Evolutionary conservation across 2,888 invertebrate genomes (phyloP).

Genomic region (Diarsia mendica): DNA sequence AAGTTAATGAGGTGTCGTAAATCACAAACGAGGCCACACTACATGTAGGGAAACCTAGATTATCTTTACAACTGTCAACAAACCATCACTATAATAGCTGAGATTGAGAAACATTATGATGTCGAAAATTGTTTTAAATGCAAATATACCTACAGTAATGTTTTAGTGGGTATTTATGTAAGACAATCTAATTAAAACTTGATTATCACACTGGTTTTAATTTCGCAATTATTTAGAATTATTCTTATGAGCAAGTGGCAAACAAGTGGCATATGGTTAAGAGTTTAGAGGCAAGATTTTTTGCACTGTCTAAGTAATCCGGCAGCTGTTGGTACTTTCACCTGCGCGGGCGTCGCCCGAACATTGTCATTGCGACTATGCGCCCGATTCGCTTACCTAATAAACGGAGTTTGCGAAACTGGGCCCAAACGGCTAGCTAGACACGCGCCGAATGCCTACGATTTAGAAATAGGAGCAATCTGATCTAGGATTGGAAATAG

Average conservation of each 20-base stretch:
- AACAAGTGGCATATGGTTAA: constrained; percentile 41
- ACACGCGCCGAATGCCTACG: constrained; percentile 74
- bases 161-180: constrained; percentile 35
- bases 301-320: constrained; percentile 72
- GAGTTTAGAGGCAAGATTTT: constrained; percentile 47
- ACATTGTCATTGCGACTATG: constrained; percentile 83
- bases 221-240: constrained; percentile 29
- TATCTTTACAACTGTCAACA: constrained; percentile 60
- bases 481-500: constrained; percentile 53
- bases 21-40: constrained; percentile 60
- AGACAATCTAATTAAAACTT: constrained; percentile 28
- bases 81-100: constrained; percentile 26
- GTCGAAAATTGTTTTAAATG: constrained; percentile 40
- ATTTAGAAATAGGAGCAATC: constrained; percentile 73
- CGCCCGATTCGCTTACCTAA: constrained; percentile 86
- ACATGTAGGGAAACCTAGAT: constrained; percentile 60
- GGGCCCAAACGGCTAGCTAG: constrained; percentile 74
- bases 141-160: constrained; percentile 9
- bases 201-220: constrained; percentile 33
- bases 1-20: constrained; percentile 65
- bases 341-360: constrained; percentile 76
- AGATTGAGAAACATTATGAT: constrained; percentile 43
- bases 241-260: constrained; percentile 20
- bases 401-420: constrained; percentile 84
- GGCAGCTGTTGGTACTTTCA: constrained; percentile 83